A percentile compares a stretch with the other conserved stretches of the same genome.
These are phyloP conservation scores for Aurelia coerulea DNA, from an alignment of 30 jellyfish, hydroid and myxozoan genomes.

Conservation along the genomic window DNA sequence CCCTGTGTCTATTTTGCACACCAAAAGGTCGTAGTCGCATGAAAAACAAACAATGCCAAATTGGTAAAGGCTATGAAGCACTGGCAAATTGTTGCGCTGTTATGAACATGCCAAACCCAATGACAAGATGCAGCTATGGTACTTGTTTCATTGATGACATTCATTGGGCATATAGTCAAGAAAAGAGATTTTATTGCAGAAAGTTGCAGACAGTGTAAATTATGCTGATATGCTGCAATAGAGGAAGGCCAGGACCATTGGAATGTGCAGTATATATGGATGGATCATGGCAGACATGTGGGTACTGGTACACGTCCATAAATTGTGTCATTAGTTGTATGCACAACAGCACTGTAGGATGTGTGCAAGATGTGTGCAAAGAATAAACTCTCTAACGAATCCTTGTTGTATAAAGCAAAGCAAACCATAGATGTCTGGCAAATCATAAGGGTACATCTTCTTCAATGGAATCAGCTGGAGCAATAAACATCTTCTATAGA, in stretches of 20 bases:
- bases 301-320: constrained; percentile 7
- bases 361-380: no score
- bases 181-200: neutral
- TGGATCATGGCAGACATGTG: constrained; percentile 38
- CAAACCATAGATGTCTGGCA: neutral
- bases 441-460: neutral
- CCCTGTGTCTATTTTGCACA: no score
- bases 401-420: neutral
- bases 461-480: constrained; percentile 28
- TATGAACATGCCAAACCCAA: constrained; percentile 11
- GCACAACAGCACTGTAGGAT: neutral
- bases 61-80: constrained; percentile 18
- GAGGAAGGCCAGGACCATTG: no score
- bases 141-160: constrained; percentile 14
- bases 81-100: neutral
- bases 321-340: no score
- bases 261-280: neutral
- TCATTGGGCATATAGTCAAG: constrained; percentile 12
- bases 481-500: constrained; percentile 1
- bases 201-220: no score
- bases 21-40: no score
- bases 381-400: no score
- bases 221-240: no score
- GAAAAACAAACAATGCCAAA: no score
- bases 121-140: constrained; percentile 4